Base-by-base conservation (phyloP, 2,113 vertebrate species). In the Ctenomys sociabilis region DNA sequence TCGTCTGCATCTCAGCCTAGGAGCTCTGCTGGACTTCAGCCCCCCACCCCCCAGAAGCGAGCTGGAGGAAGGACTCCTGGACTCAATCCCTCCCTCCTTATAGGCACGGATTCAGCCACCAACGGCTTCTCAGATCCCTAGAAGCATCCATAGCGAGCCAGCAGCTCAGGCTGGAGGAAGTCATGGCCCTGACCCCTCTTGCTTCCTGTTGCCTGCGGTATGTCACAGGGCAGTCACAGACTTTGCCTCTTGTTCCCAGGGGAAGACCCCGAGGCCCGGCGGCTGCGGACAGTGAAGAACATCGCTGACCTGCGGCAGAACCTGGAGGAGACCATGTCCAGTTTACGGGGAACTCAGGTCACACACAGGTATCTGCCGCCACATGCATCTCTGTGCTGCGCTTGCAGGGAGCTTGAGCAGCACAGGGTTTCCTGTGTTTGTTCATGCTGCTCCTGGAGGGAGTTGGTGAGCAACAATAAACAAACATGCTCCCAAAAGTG, bases 271-370 rank as follows among this genome's bases (percentile, higher is more conserved):
- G 99, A 99, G 98, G 98, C 99, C 0, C 98, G 99, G 94, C 97
- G 99, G 2, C 81, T 99, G 78, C 98, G 99, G 63, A 99, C 99
- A 0, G 99, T 99, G 91, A 99, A 99, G 91, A 99, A 99, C 98
- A 99, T 99, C 0, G 99, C 99, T 0, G 99, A 99, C 84, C 99
- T 99, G 16, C 98, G 99, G 43, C 99, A 99, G 98, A 99, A 99
- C 97, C 95, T 99, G 97, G 99, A 99, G 97, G 99, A 99, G 95
- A 99, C 99, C 12, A 99, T 99, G 99, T 99, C 99, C 93, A 99
- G 99, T 45, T 97, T 99, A 80, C 97, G 99, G 94, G 99, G 99
- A 97, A 99, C 99, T 94, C 99, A 99, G 98, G 98, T 99, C 97
- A 99, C 99, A 78, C 99, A 99, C 98, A 99, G 98, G 99, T 99